phyloP scores from a whole-genome alignment of 2,888 invertebrate genomes.

The Oligia latruncula region DNA sequence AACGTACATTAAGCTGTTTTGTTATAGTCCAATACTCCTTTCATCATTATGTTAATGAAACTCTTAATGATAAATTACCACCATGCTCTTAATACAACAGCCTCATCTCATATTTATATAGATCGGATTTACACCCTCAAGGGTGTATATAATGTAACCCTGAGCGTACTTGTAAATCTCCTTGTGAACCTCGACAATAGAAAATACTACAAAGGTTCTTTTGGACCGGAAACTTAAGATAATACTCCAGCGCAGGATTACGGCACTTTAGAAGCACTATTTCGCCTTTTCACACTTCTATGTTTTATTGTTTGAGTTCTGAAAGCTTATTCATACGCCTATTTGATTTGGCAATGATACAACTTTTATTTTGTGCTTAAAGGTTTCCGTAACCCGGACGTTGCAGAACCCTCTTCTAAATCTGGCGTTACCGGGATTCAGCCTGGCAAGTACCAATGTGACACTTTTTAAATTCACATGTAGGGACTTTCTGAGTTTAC shows the following conservation, averaged over 20 bases:
- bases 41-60: background rate
- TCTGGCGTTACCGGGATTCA: background rate
- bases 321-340: background rate
- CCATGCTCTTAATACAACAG: slow-evolving; percentile 12
- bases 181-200: slow-evolving; percentile 1
- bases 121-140: slow-evolving; percentile 23
- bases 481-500: too few species aligned
- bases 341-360: background rate
- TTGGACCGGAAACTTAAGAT: background rate
- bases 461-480: background rate
- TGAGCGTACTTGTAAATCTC: slow-evolving; percentile 22
- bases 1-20: too few species aligned
- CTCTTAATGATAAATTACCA: background rate
- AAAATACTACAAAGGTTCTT: background rate
- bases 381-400: background rate
- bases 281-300: background rate
- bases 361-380: slow-evolving; percentile 8
- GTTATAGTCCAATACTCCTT: background rate
- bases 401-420: background rate
- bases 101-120: slow-evolving; percentile 29
- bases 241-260: background rate
- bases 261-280: background rate
- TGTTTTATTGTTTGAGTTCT: background rate
- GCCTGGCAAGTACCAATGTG: slow-evolving; percentile 1
- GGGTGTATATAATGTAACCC: slow-evolving; percentile 13